phyloP scores from a whole-genome alignment of 2,113 vertebrate genomes.

The Emydura subglobosa region DNA sequence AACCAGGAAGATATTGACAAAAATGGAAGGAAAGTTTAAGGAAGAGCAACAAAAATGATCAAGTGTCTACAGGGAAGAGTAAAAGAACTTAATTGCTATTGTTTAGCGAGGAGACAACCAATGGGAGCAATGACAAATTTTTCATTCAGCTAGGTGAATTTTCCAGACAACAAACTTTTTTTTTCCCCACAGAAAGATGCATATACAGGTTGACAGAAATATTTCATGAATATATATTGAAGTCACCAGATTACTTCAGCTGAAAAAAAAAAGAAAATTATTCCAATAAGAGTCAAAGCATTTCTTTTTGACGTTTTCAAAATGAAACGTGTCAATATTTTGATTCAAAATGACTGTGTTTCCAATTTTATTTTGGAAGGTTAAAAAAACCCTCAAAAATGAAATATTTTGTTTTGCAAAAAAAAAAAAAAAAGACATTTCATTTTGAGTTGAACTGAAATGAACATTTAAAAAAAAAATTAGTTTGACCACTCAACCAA shows the following conservation, averaged over 20 bases:
- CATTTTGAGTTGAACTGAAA: not conserved
- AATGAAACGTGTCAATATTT: too few relatives aligned
- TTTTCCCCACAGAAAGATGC: too few relatives aligned
- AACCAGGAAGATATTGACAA: conserved; percentile 19
- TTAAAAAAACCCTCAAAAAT: not conserved
- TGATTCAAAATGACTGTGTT: too few relatives aligned
- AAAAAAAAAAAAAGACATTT: not conserved
- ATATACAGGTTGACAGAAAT: too few relatives aligned
- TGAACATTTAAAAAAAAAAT: not conserved
- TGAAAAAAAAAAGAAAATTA: too few relatives aligned
- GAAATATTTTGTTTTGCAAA: too few relatives aligned
- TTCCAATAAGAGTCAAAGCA: too few relatives aligned
- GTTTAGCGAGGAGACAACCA: conserved; percentile 51
- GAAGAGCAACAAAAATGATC: conserved; percentile 13
- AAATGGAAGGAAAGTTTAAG: not conserved
- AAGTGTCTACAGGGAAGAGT: not conserved
- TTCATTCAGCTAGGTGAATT: too few relatives aligned
- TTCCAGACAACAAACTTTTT: too few relatives aligned
- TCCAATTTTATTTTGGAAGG: not conserved
- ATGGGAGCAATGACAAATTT: conserved; percentile 28
- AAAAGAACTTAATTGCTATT: not conserved
- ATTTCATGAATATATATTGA: too few relatives aligned
- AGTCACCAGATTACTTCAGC: too few relatives aligned
- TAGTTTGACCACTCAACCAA: not conserved
- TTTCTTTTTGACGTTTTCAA: too few relatives aligned